These are phyloP conservation scores for Naso thynnoides DNA, from an alignment of 2,797 vertebrate species.

Conservation along the genomic window DNA sequence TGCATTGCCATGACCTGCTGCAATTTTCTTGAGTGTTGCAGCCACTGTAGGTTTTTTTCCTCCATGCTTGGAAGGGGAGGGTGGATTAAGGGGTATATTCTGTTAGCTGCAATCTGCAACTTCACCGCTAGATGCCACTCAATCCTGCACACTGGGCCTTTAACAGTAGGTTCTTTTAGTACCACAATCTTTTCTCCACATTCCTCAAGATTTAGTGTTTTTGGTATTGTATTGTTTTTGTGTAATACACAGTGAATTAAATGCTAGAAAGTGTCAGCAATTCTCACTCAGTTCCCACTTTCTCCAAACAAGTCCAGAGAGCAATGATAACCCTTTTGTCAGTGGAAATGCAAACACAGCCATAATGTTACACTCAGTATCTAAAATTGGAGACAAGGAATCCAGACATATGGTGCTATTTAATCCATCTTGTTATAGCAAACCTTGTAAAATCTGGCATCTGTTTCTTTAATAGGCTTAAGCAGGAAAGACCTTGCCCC, in stretches of 20 bases:
- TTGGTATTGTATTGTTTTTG: constrained; percentile 6
- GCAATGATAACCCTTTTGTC: constrained; percentile 31
- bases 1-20: no score
- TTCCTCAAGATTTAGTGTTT: not conserved
- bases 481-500: constrained; percentile 67
- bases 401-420: constrained; percentile 57
- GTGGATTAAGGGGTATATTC: no score
- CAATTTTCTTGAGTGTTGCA: no score
- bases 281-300: not conserved
- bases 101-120: no score
- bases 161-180: not conserved
- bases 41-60: no score
- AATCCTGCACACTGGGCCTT: no score
- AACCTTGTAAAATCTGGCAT: constrained; percentile 69
- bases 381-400: constrained; percentile 50
- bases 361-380: constrained; percentile 19
- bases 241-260: not conserved
- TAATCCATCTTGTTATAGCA: constrained; percentile 65
- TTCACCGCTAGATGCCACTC: no score
- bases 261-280: not conserved
- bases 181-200: constrained; percentile 2
- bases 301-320: constrained; percentile 24
- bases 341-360: constrained; percentile 27
- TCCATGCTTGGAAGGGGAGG: no score
- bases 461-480: constrained; percentile 75